Percentiles rank a stretch among this genome's conserved stretches.
phyloP scores from a whole-genome alignment of 1,140 invertebrate genomes.

The Archegozetes longisetosus region DNA sequence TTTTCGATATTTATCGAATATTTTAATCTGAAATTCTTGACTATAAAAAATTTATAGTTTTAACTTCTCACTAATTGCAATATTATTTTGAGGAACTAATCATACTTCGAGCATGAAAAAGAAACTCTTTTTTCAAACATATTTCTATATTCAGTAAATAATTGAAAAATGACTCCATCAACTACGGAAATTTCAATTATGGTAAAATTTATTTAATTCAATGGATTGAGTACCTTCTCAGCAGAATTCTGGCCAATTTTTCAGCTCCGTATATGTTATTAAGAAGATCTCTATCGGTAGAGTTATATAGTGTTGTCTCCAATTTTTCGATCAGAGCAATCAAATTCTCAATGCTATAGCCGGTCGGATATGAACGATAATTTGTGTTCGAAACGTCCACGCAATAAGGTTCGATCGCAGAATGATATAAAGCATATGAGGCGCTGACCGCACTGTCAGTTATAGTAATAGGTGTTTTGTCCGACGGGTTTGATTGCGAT shows the following conservation, averaged over 20 bases:
- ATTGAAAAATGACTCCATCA: neutral
- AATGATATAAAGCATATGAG: too few relatives aligned
- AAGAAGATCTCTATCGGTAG: neutral
- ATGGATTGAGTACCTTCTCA: neutral
- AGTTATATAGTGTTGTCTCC: neutral
- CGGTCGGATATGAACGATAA: too few relatives aligned
- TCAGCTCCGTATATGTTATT: neutral
- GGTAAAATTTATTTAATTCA: neutral
- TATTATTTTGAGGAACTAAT: neutral
- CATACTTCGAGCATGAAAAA: neutral
- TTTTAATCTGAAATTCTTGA: neutral
- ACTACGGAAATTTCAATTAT: neutral
- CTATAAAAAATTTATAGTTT: neutral
- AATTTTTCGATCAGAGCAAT: neutral
- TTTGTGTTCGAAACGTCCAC: too few relatives aligned
- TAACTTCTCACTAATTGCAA: neutral
- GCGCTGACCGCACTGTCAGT: too few relatives aligned
- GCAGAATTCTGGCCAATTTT: neutral
- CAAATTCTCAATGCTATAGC: neutral
- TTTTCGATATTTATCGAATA: neutral
- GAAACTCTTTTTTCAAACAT: neutral
- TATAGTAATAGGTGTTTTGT: too few relatives aligned
- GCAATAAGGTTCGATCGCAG: too few relatives aligned
- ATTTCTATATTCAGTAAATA: neutral
- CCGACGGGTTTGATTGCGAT: too few relatives aligned